phyloP scores from a whole-genome alignment of 2,888 invertebrate species.

The Eupithecia subumbrata region DNA sequence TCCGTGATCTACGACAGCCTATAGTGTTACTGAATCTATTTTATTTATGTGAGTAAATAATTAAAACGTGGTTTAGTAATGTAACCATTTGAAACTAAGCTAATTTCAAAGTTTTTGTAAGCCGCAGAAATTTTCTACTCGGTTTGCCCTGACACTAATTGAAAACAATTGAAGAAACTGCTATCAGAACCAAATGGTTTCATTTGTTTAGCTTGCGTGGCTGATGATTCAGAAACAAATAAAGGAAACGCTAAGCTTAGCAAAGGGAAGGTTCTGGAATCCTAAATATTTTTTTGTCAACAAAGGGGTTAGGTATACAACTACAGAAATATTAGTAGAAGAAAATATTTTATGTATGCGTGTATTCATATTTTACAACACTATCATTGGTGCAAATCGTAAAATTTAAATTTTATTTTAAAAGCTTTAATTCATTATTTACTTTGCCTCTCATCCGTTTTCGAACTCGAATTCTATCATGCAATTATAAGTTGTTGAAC shows the following conservation, averaged over 20 bases:
- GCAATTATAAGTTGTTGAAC: background rate
- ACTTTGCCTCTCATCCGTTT: background rate
- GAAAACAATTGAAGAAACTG: slow-evolving; percentile 3
- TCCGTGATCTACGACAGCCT: no score
- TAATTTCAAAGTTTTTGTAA: background rate
- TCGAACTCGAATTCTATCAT: background rate
- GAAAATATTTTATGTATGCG: no score
- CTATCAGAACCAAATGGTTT: background rate
- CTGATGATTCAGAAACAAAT: background rate
- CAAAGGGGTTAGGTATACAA: background rate
- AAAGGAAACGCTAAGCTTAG: background rate
- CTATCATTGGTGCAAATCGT: background rate
- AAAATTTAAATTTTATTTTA: background rate
- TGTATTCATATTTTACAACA: background rate
- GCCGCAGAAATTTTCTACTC: background rate
- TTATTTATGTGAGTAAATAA: no score
- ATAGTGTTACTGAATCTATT: no score
- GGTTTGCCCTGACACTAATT: background rate
- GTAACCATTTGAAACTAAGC: background rate
- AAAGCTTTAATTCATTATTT: background rate
- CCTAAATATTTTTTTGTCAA: background rate
- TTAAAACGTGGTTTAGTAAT: no score
- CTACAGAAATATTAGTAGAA: background rate
- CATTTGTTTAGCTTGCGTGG: background rate
- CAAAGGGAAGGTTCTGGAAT: background rate